Evolutionary conservation across 2,113 vertebrate species (phyloP), one percentile per base, ranked within the genome.

Genomic region (Melanocharis versteri): DNA sequence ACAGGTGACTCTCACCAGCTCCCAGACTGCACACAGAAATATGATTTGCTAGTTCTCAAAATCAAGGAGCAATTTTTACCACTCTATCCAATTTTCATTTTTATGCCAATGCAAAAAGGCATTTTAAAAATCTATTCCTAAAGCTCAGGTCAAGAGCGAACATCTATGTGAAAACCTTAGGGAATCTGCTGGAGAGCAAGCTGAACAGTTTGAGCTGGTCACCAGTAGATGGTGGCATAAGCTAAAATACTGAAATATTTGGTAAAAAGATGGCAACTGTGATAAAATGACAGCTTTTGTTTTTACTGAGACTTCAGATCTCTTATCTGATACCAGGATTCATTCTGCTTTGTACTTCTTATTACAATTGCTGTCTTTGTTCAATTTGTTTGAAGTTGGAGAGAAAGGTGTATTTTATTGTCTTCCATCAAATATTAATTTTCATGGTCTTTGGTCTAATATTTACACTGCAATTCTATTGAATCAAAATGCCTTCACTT

Each of bases 201-300:
- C 31, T 20, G 48, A 76, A 31, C 23, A 42, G 27, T 79, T 85
- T 19, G 22, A 53, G 10, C 31, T 28, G 21, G 10, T 44, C 45
- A 42, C 96, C 97, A 96, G 90, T 94, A 98, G 98, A 97, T 98
- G 98, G 97, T 95, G 96, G 80, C 68, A 95, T 60, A 95, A 92
- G 81, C 75, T 96, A 94, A 96, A 92, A 33, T 69, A 90, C 96
- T n/a, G 28, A 79, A 62, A 26, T 44, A 54, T 11, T 47, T 45
- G 3, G 5, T 24, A n/a, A 66, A 69, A 81, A 39, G 42, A 62
- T 30, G 13, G 15, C 33, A 87, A 56, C 35, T 18, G 30, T 71
- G 64, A 71, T 78, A 65, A 92, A 89, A 62, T n/a, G 20, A 80
- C 31, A 93, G 44, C 15, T 88, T 86, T 88, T 85, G 39, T n/a